Conservation (phyloP, 2,888 invertebrate genomes). For the Plemyria rubiginata region DNA sequence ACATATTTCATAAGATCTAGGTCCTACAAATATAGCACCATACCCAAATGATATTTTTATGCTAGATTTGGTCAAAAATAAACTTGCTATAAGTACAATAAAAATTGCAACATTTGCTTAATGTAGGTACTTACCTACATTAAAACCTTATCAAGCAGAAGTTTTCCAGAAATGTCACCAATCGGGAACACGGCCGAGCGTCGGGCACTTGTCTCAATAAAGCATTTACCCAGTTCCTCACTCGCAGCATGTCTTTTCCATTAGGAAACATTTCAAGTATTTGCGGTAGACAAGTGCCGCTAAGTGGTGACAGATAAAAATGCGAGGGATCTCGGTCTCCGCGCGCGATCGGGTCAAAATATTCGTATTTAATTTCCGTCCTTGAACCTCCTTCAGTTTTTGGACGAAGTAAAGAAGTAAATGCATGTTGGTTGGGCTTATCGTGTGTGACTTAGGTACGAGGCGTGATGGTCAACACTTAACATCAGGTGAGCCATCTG, state of each 20-base stretch:
- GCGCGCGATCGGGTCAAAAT: constrained; percentile 8
- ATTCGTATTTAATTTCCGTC: constrained; percentile 13
- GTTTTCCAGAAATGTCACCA: constrained; percentile 49
- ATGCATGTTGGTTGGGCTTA: too few relatives aligned
- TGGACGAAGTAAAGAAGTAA: too few relatives aligned
- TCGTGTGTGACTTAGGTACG: too few relatives aligned
- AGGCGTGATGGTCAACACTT: too few relatives aligned
- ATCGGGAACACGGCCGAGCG: constrained; percentile 63
- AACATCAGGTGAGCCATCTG: too few relatives aligned
- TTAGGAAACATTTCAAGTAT: constrained; percentile 80
- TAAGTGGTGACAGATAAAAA: constrained; percentile 74
- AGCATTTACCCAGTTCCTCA: constrained; percentile 79
- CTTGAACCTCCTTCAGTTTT: background rate
- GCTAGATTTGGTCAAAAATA: too few relatives aligned
- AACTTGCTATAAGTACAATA: too few relatives aligned
- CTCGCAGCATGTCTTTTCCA: constrained; percentile 83
- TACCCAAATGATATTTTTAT: too few relatives aligned
- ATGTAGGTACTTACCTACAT: too few relatives aligned
- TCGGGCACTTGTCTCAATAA: constrained; percentile 77
- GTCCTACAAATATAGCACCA: too few relatives aligned
- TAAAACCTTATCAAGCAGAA: background rate
- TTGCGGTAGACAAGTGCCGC: constrained; percentile 77
- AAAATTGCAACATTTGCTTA: too few relatives aligned
- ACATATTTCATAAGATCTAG: too few relatives aligned
- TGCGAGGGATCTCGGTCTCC: constrained; percentile 43